Base-by-base conservation (phyloP, 1,140 invertebrate species). In the Cryptotermes secundus region DNA sequence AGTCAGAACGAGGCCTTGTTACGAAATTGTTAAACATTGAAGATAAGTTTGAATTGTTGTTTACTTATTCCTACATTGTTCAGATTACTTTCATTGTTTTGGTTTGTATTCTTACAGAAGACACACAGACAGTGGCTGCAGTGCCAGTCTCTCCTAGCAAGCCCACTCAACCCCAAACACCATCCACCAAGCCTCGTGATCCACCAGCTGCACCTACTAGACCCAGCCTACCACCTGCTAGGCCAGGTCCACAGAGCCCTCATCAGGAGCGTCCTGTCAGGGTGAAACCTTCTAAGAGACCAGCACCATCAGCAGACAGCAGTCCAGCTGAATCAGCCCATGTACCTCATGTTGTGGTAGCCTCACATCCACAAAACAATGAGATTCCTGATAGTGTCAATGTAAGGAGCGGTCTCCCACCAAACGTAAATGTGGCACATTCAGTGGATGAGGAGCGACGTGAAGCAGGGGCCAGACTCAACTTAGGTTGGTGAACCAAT, bases 391-490 rank as follows among this genome's bases (percentile, higher is more conserved):
- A 92, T 36, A 92, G 90, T 79, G 91, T 91, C n/a, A 88, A 89
- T 7, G 90, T 92, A 4, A 89, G 91, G 49, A 90, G 91, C 49
- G 90, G 90, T 12, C 89, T 90, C 34, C 88, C 91, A 82, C 90
- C 92, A 85, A 88, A 92, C 86, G 89, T 90, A 84, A 94, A 91
- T 87, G 94, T 91, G 87, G 95, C 93, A 89, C 91, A 16, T 89
- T 90, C 86, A 2, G 91, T 95, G 9, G 92, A 93, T 42, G 90
- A 92, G 35, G 92, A 93, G 80, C 89, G 92, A 22, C 91, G 93
- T 42, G 93, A 94, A 85, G 92, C 94, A 84, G 95, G 94, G 42
- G 94, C 95, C 2, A 94, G 94, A 87, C 90, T 97, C 6, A 97
- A 96, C 89, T 90, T 96, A 81, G 96, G 91, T 90, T 87, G 87